Evolutionary conservation across 2,888 invertebrate genomes (phyloP), one percentile per base, ranked within the genome.

Genomic region (Drosophila neoperkinsi): DNA sequence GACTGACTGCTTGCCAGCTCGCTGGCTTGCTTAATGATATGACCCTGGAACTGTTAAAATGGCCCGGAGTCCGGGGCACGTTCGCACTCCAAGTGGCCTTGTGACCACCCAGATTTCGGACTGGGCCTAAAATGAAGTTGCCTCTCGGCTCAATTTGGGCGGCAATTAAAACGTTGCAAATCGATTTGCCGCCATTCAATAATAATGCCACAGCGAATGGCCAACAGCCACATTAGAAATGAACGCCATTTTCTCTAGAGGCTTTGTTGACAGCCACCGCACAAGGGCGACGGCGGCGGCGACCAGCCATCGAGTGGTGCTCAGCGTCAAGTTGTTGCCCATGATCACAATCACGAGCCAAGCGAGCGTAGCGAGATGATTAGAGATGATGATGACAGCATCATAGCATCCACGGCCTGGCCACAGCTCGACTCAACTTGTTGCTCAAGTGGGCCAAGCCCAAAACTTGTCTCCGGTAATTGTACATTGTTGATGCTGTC

Each of bases 151-250:
- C 79, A 84, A 83, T 86, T 86, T 76, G 65, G 71, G 79, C 71
- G 81, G 78, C 82, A 90, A 91, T 91, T 91, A 91, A 91, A 89
- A 76, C 86, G 79, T 82, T 81, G 79, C 76, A 79, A 84, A 89
- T 88, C 82, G 85, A 86, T 90, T 90, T 86, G 74, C 73, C 74
- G 76, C 76, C 74, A 84, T 73, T 75, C 71, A 57, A 57, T 57
- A 71, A 82, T 79, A 60, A 76, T 25, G 34, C 52, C 52, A 28
- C 49, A 56, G 43, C 34, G 13, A 52, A 41, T 34, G 9, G 36
- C 52, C 69, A 53, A 59, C 55, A 71, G 51, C 41, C 46, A 33
- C 57, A 63, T 74, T 68, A 63, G 77, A 64, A 61, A 72, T 71
- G 64, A 34, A 61, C 73, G 72, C 81, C 78, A 78, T 81, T 81